These are phyloP conservation scores for Leptopilina clavipes DNA, from an alignment of 1,140 invertebrate genomes.

Conservation along the genomic window DNA sequence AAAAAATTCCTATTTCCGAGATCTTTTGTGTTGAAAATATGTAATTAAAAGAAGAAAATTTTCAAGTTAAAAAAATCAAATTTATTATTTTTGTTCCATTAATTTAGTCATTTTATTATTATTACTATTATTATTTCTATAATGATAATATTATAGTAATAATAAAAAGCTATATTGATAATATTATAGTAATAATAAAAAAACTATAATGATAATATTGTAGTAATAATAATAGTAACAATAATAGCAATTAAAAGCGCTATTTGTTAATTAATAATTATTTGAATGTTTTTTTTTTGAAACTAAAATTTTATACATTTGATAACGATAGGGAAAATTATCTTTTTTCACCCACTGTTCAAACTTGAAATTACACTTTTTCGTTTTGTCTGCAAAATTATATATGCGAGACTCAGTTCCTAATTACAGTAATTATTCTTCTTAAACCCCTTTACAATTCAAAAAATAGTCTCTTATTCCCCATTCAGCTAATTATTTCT, in stretches of 20 bases:
- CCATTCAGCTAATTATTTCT: constrained; percentile 16
- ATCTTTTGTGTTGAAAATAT: background rate
- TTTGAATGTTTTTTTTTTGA: background rate
- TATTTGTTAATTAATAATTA: no score
- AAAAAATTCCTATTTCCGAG: constrained; percentile 17
- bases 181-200: no score
- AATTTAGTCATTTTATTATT: no score
- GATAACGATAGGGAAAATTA: background rate
- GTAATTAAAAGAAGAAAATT: background rate
- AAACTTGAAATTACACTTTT: constrained; percentile 18
- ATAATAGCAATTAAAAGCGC: no score
- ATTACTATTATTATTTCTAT: no score
- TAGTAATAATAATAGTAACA: no score
- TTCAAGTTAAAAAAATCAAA: background rate
- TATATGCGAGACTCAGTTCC: constrained; percentile 8
- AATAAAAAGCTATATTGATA: no score
- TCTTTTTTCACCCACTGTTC: background rate
- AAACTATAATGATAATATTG: no score
- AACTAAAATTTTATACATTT: background rate
- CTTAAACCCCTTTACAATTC: constrained; percentile 1
- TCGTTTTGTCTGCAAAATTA: constrained; percentile 3
- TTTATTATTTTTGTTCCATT: background rate
- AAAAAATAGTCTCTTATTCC: constrained; percentile 22
- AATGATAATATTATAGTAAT: no score
- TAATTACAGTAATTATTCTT: constrained; percentile 29